phyloP scores from a whole-genome alignment of 37 sponge, comb jelly and placozoan species.

The Trichoplax adhaerens region DNA sequence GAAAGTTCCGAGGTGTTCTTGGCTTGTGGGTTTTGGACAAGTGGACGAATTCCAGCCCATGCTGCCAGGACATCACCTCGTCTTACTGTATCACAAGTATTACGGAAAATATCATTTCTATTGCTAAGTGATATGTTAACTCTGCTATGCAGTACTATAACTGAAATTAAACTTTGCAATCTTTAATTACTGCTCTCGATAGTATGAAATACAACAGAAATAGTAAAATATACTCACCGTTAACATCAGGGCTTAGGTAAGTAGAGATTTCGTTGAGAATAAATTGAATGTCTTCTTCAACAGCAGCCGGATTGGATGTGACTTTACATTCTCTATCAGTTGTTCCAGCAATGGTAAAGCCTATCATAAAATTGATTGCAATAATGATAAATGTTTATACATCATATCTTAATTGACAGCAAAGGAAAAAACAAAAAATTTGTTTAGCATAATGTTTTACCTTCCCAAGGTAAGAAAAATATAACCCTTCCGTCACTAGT shows the following conservation, averaged over 20 bases:
- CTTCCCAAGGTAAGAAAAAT: conserved; percentile 98
- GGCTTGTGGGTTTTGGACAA: conserved; percentile 69
- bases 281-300: conserved; percentile 80
- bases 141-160: not conserved
- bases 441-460: conserved; percentile 12
- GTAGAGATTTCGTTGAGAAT: conserved; percentile 76
- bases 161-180: not conserved
- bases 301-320: conserved; percentile 59
- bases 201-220: not conserved
- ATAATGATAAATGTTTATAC: not conserved
- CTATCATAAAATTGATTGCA: not conserved
- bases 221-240: conserved; percentile 21
- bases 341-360: conserved; percentile 56
- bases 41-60: conserved; percentile 95
- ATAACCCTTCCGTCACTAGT: conserved; percentile 96
- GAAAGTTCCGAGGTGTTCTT: conserved; percentile 86
- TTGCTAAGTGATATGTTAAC: not conserved
- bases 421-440: not conserved
- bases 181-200: not conserved
- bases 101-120: not conserved
- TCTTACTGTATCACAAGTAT: conserved; percentile 28
- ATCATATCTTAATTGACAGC: conserved; percentile 26
- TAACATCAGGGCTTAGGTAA: conserved; percentile 70
- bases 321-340: conserved; percentile 78
- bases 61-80: conserved; percentile 96